Base-by-base conservation (phyloP, 2,113 vertebrate genomes). In the Phainopepla nitens region DNA sequence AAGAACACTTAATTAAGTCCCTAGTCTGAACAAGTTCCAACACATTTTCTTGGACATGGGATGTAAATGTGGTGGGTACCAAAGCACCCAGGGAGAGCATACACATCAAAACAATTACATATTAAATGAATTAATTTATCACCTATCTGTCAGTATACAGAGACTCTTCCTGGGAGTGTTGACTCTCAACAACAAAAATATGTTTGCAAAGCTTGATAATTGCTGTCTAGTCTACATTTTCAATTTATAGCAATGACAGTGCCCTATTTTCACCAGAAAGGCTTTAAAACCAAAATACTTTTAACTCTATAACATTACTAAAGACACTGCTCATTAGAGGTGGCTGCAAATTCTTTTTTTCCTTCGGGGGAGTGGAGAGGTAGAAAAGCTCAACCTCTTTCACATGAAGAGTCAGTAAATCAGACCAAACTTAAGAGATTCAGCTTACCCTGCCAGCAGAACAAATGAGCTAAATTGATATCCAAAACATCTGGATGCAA, bases 1-100 rank as follows among this genome's bases (percentile, higher is more conserved):
- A 42, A 72, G 64, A 90, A 77, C 41, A 14, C 15, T 84, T 83
- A 80, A 95, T 95, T 95, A 96, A 91, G 78, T 29, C 80, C 87
- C 92, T 36, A 69, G 70, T 65, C 94, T 94, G 77, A 89, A 93
- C 94, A 92, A 93, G 94, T 93, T 89, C 72, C 77, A 88, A 91
- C 82, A 66, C 19, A 84, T 76, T 87, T 96, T 78, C 85, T 82
- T 94, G 66, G 69, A 90, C 93, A 83, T 33, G 75, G 50, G 78
- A 81, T 91, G 72, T 41, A 88, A 87, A 82, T 80, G 64, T 71
- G 87, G 76, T 80, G 76, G 94, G 72, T 70, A 93, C 75, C 64
- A 80, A 69, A 87, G 92, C 72, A 94, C 41, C 12, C 56, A 39
- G 20, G 39, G 42, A 92, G 54, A 93, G 24, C 60, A 71, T 0